Evolutionary conservation across 2,113 vertebrate species (phyloP), one percentile per base, ranked within the genome.

Genomic region (Gopherus evgoodei): DNA sequence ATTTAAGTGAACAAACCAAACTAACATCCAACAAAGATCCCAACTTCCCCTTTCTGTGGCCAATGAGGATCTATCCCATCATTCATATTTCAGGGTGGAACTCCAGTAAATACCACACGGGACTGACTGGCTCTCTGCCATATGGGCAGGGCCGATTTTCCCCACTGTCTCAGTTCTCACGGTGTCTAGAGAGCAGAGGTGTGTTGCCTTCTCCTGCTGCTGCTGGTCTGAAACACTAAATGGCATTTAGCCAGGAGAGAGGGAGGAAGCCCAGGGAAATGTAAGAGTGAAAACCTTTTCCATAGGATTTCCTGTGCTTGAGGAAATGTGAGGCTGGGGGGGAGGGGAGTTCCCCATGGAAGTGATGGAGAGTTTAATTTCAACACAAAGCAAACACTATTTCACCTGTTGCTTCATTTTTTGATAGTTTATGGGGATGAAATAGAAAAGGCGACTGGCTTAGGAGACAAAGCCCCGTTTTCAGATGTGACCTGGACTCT

Each of bases 1-100:
- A 42, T 95, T 53, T 94, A 92, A 89, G 79, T 88, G 96, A 95
- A 94, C 91, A 93, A 96, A 97, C 84, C 94, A 87, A 93, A 90
- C 81, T 89, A 93, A 95, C 53, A 72, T 83, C 13, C 97, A 93
- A 90, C 81, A 91, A 92, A 95, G 56, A 76, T 81, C 13, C 97
- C 93, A 95, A 98, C 98, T 97, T 98, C 94, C 92, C 95, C 94
- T 96, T 93, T 94, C 95, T 94, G 96, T 1, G 5, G 81, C 90
- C 87, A 93, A 72, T 93, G 96, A 91, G 80, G 96, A 97, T 86
- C 8, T 92, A 86, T 91, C 89, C 91, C 86, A 87, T 94, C 95
- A 91, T 84, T 90, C 81, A 83, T 84, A 75, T 84, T 1, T 0
- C 4, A n/a, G 96, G 97, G 96, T 96, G 96, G 97, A 94, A 96